phyloP scores from a whole-genome alignment of 2,888 invertebrate species.

The Erebia palarica region DNA sequence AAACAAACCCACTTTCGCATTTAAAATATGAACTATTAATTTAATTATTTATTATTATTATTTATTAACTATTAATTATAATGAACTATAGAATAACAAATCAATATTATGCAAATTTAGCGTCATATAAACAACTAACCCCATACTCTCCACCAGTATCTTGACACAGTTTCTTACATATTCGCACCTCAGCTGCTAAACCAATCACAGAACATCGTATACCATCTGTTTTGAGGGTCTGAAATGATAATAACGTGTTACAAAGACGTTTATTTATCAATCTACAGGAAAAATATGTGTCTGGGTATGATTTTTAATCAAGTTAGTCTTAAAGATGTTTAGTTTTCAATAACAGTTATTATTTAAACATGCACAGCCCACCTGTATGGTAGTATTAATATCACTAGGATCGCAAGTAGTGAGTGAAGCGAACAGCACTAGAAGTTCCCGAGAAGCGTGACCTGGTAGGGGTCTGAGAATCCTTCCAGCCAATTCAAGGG shows the following conservation, averaged over 20 bases:
- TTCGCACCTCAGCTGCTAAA: constrained; percentile 96
- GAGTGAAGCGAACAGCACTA: constrained; percentile 95
- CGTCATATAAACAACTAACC: constrained; percentile 50
- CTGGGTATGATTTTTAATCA: too few species aligned
- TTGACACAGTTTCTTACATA: constrained; percentile 92
- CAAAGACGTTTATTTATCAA: background rate
- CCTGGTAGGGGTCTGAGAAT: constrained; percentile 94
- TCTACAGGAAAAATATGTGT: too few species aligned
- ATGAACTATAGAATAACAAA: too few species aligned
- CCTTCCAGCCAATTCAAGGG: constrained; percentile 92
- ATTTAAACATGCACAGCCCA: constrained; percentile 33
- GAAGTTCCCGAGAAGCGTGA: constrained; percentile 96
- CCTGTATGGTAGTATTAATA: constrained; percentile 88
- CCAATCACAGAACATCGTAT: constrained; percentile 97
- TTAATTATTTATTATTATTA: too few species aligned
- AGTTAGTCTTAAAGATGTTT: too few species aligned
- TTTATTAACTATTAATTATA: too few species aligned
- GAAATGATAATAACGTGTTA: constrained; percentile 44
- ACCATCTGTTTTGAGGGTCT: constrained; percentile 89
- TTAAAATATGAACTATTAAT: too few species aligned
- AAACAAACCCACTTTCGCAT: too few species aligned
- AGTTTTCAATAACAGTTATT: too few species aligned
- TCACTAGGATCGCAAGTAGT: constrained; percentile 99
- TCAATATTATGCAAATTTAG: background rate
- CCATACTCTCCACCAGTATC: constrained; percentile 95